Base-by-base conservation (phyloP, 2,113 vertebrate genomes). In the Polypterus senegalus region DNA sequence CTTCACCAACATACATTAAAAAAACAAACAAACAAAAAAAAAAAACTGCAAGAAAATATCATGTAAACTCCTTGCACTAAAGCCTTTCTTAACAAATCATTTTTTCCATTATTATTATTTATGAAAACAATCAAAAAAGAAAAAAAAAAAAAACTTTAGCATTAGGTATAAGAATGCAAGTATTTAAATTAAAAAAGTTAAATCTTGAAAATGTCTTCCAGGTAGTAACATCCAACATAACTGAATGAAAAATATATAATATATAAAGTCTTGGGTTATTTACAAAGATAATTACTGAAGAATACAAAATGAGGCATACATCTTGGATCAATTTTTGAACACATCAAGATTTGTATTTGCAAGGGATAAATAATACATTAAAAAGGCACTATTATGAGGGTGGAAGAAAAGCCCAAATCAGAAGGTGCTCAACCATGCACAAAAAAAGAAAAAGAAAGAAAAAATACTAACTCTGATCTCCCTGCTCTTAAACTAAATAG, bases 381-480 rank as follows among this genome's bases (percentile, higher is more conserved):
- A 57, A 64, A 69, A 69, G 67, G 67, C 67, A 69, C 67, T 66
- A 63, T 66, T 57, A 56, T 51, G 63, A 62, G 48, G 74, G 81
- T 64, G 71, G 75, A 79, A 76, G 77, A 76, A 61, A 4, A 27
- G 5, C n/a, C 8, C 11, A 44, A 3, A 49, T 44, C 73, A 56
- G 66, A 73, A 79, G 72, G 72, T 80, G 75, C 71, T 79, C 70
- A 71, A 70, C 63, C 67, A 59, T 74, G 74, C 63, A 73, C 76
- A 64, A 60, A 66, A 66, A 74, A 58, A 73, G 67, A 65, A 51
- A 51, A 51, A 51, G 9, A 51, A 51, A 48, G 9, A 3, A 56
- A 27, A 11, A 11, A 47, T 11, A 4, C 52, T 3, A 44, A 46
- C 61, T 62, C 52, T 7, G 7, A 27, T 56, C 9, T 7, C 4